Evolutionary conservation across 2,888 invertebrate genomes (phyloP), one percentile per base, ranked within the genome.

Genomic region (Antheraea yamamai): DNA sequence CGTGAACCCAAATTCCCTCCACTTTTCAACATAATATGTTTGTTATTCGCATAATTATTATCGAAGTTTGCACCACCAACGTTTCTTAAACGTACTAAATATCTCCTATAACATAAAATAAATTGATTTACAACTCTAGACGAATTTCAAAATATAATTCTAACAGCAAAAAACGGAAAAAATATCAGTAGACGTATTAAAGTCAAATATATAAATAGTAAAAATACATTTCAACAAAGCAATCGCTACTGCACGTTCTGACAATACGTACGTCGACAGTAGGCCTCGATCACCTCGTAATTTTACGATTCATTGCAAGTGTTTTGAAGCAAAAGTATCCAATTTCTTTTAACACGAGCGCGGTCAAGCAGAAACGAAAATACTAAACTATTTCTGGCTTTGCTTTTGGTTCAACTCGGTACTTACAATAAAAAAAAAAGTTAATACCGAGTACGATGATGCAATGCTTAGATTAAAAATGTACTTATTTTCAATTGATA

Each of bases 291-390:
- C 87, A 87, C 87, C 86, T 86, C 84, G 87, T 88, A 90, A 93
- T 93, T 93, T 93, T 88, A 92, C 92, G 92, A 89, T 88, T 87
- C 90, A 92, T 91, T 92, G 91, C 87, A 87, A 88, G 88, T 90
- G 88, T 89, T 89, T 88, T 91, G 91, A 88, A 87, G 88, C 91
- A 89, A 91, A 85, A 90, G 90, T 89, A 92, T 92, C 91, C 90
- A 91, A 93, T 92, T 92, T 89, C 90, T 90, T 87, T 89, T 86
- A 86, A 89, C 89, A 88, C 86, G 87, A 87, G 85, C 87, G 88
- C 88, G 86, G 82, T 90, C 88, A 85, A 89, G 88, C 91, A 85
- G 86, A 89, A 90, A 90, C 87, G 87, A 91, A 89, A 91, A 92
- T 87, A 89, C 88, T 89, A 85, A 88, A 86, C 87, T 87, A 89